These are phyloP conservation scores for Drosophila sturtevanti DNA, from an alignment of 1,140 invertebrate species.

Conservation along the genomic window DNA sequence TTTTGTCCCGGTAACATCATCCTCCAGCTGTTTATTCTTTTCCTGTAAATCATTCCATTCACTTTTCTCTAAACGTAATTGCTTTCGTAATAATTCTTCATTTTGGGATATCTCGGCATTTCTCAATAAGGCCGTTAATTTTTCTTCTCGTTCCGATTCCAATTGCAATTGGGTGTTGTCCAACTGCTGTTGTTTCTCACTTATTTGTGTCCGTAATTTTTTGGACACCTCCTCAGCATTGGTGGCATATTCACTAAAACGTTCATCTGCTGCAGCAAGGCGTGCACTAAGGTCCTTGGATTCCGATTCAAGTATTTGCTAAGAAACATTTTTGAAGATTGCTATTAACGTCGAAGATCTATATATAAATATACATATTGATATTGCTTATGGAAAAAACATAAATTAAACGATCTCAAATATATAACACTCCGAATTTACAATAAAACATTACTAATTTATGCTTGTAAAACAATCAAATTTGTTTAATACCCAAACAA, in stretches of 20 bases:
- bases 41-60: constrained; percentile 81
- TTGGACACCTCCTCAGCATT: constrained; percentile 72
- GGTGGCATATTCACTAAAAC: constrained; percentile 75
- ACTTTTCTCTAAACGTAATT: constrained; percentile 84
- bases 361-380: neutral
- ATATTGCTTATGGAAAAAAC: constrained; percentile 25
- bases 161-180: constrained; percentile 49
- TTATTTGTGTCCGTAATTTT: constrained; percentile 59
- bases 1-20: constrained; percentile 83
- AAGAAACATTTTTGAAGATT: constrained; percentile 37
- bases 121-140: constrained; percentile 89
- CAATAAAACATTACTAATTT: neutral
- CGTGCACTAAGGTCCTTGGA: constrained; percentile 70
- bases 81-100: constrained; percentile 88
- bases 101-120: constrained; percentile 94
- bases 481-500: constrained; percentile 40
- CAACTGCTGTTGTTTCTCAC: constrained; percentile 64
- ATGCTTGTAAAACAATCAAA: constrained; percentile 5
- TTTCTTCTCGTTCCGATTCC: constrained; percentile 87
- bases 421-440: neutral
- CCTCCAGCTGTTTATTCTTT: constrained; percentile 84
- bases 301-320: constrained; percentile 71
- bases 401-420: too few relatives aligned
- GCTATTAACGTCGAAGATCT: constrained; percentile 26
- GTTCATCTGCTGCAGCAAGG: constrained; percentile 67